Conservation (phyloP, 37 sponge, comb jelly and placozoan genomes). For the Amphimedon queenslandica region DNA sequence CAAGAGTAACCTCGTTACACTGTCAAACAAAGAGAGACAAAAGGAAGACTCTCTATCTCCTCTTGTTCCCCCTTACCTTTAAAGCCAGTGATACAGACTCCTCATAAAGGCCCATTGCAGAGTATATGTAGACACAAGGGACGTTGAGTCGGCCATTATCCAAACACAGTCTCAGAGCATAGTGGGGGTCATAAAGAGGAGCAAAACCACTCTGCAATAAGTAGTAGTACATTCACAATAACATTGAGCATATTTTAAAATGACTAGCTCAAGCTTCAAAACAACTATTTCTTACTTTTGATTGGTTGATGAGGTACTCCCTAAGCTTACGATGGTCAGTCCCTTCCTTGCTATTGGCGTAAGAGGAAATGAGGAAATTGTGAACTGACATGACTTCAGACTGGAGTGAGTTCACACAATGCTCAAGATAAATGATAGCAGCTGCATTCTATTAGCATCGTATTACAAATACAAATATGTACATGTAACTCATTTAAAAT, state of each 20-base stretch:
- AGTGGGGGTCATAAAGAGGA: slow-evolving; percentile 71
- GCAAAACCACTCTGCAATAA: neutral
- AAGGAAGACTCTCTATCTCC: neutral
- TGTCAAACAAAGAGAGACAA: slow-evolving; percentile 9
- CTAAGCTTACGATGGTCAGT: slow-evolving; percentile 49
- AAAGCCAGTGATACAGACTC: slow-evolving; percentile 90
- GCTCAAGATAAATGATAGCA: slow-evolving; percentile 86
- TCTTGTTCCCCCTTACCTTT: slow-evolving; percentile 22
- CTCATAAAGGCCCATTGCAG: slow-evolving; percentile 83
- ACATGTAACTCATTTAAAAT: neutral
- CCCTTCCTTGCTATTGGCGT: slow-evolving; percentile 43
- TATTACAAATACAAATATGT: slow-evolving; percentile 5
- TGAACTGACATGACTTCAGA: slow-evolving; percentile 77
- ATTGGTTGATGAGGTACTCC: slow-evolving; percentile 47
- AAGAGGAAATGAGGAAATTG: slow-evolving; percentile 90
- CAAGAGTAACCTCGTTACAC: slow-evolving; percentile 69
- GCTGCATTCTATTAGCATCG: slow-evolving; percentile 30
- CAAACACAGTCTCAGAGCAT: slow-evolving; percentile 91
- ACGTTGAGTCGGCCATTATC: slow-evolving; percentile 62
- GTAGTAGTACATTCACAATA: no score
- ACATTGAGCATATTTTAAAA: no score
- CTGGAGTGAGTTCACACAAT: slow-evolving; percentile 67
- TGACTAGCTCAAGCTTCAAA: no score
- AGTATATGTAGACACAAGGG: slow-evolving; percentile 92
- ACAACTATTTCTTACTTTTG: slow-evolving; percentile 37